Percentiles rank a stretch among this genome's conserved stretches.
Evolutionary conservation across 2,888 invertebrate genomes (phyloP).

Genomic region (Orthosia cruda): DNA sequence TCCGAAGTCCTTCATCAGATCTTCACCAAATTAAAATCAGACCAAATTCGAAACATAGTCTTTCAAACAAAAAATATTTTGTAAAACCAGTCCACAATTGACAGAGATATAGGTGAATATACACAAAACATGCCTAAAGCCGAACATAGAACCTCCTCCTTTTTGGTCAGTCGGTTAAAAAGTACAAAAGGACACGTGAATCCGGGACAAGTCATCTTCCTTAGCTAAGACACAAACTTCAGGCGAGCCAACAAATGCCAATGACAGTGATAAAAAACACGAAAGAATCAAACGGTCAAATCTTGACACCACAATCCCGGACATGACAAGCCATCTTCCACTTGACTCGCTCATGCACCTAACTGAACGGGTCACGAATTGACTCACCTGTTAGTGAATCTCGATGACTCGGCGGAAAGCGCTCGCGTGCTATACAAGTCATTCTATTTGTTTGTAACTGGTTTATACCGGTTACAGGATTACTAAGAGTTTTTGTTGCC

Average conservation of each 20-base stretch:
- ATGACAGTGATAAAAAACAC: no score
- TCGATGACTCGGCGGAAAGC: constrained; percentile 79
- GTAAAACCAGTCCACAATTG: no score
- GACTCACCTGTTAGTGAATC: constrained; percentile 77
- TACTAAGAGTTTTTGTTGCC: constrained; percentile 43
- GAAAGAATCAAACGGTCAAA: constrained; percentile 8
- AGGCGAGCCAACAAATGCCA: no score
- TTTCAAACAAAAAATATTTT: no score
- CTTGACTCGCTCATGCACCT: constrained; percentile 64
- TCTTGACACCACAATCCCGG: constrained; percentile 34
- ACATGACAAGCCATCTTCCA: constrained; percentile 61
- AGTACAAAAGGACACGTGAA: no score
- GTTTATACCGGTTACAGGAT: constrained; percentile 65
- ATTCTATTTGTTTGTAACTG: constrained; percentile 71
- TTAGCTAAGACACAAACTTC: not conserved
- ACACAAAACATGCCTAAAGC: no score
- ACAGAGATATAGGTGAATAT: no score
- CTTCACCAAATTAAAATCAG: no score
- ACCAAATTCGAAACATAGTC: no score
- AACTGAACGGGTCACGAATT: constrained; percentile 71
- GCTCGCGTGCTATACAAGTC: constrained; percentile 75
- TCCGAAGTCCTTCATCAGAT: no score
- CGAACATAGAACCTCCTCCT: no score
- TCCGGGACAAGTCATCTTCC: constrained; percentile 47
- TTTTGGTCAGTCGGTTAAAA: no score